Conservation (phyloP, 2,113 vertebrate species). For the Paracyprichromis sp. region DNA sequence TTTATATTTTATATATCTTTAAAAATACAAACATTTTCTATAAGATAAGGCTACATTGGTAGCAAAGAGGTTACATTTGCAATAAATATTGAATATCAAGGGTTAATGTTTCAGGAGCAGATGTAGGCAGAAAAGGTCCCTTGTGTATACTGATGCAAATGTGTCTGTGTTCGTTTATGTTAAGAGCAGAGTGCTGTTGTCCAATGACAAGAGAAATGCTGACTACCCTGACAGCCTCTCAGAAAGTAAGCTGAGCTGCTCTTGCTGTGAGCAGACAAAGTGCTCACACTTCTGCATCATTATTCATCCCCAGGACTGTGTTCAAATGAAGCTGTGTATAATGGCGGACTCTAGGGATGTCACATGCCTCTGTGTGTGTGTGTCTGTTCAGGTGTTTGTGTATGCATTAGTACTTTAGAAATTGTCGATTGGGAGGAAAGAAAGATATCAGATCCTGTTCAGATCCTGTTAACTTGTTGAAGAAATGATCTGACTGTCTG, state of each 20-base stretch:
- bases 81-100: not conserved
- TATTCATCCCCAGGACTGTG: slow-evolving; percentile 14
- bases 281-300: slow-evolving; percentile 14
- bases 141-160: not conserved
- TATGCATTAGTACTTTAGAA: not conserved
- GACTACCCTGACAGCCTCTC: slow-evolving; percentile 7
- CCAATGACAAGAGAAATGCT: slow-evolving; percentile 31
- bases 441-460: not conserved
- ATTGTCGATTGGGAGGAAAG: not conserved
- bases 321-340: slow-evolving; percentile 23
- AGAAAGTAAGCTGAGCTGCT: not conserved
- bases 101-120: not conserved
- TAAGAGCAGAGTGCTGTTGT: slow-evolving; percentile 3
- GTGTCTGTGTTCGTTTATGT: slow-evolving; percentile 2
- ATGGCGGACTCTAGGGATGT: slow-evolving; percentile 21
- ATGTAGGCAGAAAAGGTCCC: not conserved
- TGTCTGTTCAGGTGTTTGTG: not conserved
- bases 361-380: not conserved
- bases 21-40: not conserved
- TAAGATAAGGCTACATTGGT: not conserved
- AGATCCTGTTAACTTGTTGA: not conserved
- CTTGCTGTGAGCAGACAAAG: not conserved
- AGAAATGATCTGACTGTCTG: not conserved
- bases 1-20: not conserved
- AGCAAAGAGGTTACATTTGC: not conserved